Evolutionary conservation across 2,888 invertebrate genomes (phyloP).

Genomic region (Carabus problematicus): DNA sequence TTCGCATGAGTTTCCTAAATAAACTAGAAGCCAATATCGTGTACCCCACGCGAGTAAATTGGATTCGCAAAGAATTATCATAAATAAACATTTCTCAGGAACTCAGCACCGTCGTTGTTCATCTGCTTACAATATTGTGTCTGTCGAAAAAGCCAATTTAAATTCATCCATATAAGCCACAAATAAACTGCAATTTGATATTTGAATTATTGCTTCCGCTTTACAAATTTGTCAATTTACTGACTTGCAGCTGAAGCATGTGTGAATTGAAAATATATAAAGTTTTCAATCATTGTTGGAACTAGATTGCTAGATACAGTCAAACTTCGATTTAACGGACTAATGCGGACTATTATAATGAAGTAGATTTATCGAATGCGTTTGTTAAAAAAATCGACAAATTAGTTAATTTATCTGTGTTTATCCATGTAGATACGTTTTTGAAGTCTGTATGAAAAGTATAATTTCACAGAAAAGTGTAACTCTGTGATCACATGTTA

Average conservation of each 20-base stretch:
- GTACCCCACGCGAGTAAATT: conserved; percentile 23
- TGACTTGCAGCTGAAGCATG: too few relatives aligned
- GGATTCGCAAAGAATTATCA: conserved; percentile 27
- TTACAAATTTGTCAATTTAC: not conserved
- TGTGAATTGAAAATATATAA: not conserved
- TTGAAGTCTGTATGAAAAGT: too few relatives aligned
- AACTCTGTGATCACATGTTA: too few relatives aligned
- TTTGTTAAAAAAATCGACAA: too few relatives aligned
- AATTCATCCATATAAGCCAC: conserved; percentile 1
- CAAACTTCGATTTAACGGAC: too few relatives aligned
- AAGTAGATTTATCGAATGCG: too few relatives aligned
- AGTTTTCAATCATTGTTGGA: too few relatives aligned
- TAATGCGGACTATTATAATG: too few relatives aligned
- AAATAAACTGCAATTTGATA: conserved; percentile 7
- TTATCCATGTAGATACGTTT: too few relatives aligned
- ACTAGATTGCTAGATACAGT: too few relatives aligned
- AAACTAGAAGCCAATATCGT: conserved; percentile 32
- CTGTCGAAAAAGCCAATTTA: conserved; percentile 8
- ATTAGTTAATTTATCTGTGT: too few relatives aligned
- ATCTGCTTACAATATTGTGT: conserved; percentile 18
- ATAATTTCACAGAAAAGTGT: too few relatives aligned
- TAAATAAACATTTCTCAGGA: conserved; percentile 21
- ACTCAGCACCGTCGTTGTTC: not conserved
- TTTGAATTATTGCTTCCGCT: not conserved
- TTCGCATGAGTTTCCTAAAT: conserved; percentile 23